These are phyloP conservation scores for Anarhynchus alexandrinus DNA, from an alignment of 2,113 vertebrate species.

Conservation along the genomic window DNA sequence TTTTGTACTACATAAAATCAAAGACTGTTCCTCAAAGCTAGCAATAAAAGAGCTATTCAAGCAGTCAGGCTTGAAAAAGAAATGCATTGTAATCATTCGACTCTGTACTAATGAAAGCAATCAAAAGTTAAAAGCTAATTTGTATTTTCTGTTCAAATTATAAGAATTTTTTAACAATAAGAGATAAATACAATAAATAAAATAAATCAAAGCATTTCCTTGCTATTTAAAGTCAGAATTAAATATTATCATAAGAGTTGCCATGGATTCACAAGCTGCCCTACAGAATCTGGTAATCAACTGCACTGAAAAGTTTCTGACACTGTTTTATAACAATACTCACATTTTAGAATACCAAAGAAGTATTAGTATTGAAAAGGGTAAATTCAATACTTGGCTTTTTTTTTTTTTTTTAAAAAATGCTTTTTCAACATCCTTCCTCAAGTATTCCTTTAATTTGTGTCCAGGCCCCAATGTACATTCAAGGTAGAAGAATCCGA, in stretches of 20 bases:
- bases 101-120: not conserved
- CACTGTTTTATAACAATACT: not conserved
- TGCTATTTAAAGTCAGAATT: not conserved
- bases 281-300: not conserved
- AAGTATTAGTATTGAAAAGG: not conserved
- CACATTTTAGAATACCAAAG: not conserved
- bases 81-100: not conserved
- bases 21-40: not conserved
- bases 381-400: accelerated
- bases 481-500: not conserved
- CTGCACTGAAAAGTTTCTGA: not conserved
- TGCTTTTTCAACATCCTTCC: not conserved
- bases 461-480: not conserved
- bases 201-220: not conserved
- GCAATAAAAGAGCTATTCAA: not conserved
- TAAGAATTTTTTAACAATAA: not conserved
- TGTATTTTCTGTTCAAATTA: not conserved
- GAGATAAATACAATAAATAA: not conserved
- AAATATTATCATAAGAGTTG: not conserved
- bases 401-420: not conserved
- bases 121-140: not conserved
- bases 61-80: not conserved
- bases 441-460: not conserved
- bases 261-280: not conserved
- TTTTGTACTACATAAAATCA: not conserved